Evolutionary conservation across 2,888 invertebrate species (phyloP), one percentile per base, ranked within the genome.

Genomic region (Chymomyza fuscimana): DNA sequence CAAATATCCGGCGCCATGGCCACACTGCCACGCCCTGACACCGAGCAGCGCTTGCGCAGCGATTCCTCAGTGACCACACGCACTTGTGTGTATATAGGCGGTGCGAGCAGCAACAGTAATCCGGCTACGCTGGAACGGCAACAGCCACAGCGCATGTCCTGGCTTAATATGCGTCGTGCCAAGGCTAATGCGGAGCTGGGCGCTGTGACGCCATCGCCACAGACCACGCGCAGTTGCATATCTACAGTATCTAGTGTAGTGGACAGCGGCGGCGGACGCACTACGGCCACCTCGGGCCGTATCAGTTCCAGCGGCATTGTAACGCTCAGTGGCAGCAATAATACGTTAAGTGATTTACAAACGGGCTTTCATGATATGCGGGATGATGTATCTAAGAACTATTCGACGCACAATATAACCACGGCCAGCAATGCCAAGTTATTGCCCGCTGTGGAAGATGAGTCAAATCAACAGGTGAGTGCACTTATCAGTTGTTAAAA

Each of bases 361-460:
- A 89, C 90, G 63, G 91, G 90, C 75, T 90, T 85, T 81, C 89
- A 89, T 63, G 91, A 88, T 66, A 50, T 80, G 32, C 78, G 82
- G 46, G 88, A 89, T 32, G 76, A 74, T 56, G 78, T 80, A 67
- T 89, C 89, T 62, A 90, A 91, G 79, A 89, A 90, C 79, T 82
- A 89, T 64, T 91, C 91, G 50, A 68, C 74, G 22, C 87, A 90
- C 76, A 91, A 90, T 76, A 79, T 91, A 40, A 89, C 91, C 59
- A 92, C 90, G 72, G 91, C 90, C 70, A 91, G 92, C 69, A 92
- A 92, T 52, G 88, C 89, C 15, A 92, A 92, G 74, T 64, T 92
- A 46, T 71, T 92, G 80, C 88, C 91, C 22, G 74, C 86, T 2
- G 72, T 77, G 3, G 92, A 92, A 74, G 92, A 92, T 78, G 91